phyloP scores from a whole-genome alignment of 2,113 vertebrate species.

The Pantherophis guttatus region DNA sequence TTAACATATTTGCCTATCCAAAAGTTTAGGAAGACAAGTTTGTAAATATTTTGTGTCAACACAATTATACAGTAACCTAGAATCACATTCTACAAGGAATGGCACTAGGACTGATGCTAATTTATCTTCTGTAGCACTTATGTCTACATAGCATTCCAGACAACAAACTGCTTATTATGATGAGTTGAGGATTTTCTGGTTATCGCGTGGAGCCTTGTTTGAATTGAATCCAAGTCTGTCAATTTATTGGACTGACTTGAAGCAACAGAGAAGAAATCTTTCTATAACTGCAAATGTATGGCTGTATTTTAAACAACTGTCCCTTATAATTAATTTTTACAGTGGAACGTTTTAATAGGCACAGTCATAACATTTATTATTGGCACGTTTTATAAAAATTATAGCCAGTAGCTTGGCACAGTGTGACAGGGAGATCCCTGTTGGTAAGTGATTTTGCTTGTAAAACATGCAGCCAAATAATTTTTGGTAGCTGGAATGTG shows the following conservation, averaged over 20 bases:
- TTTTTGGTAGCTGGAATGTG: slow-evolving; percentile 13
- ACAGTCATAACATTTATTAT: slow-evolving; percentile 27
- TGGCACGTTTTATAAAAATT: slow-evolving; percentile 30
- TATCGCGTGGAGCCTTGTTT: neutral
- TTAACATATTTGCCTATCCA: neutral
- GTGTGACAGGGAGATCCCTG: slow-evolving; percentile 3
- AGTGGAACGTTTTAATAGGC: slow-evolving; percentile 37
- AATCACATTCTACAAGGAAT: neutral
- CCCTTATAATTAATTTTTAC: slow-evolving; percentile 23
- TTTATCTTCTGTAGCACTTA: slow-evolving; percentile 6
- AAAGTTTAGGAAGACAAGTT: neutral
- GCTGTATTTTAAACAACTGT: slow-evolving; percentile 32
- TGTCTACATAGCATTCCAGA: slow-evolving; percentile 1
- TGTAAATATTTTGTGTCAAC: neutral
- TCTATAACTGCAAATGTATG: neutral
- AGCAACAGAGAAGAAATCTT: slow-evolving; percentile 15
- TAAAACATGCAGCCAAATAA: neutral
- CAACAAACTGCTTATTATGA: slow-evolving; percentile 21
- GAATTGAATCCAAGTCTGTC: slow-evolving; percentile 17
- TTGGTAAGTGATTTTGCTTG: slow-evolving; percentile 20
- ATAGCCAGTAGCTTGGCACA: slow-evolving; percentile 16
- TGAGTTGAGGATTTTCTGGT: neutral
- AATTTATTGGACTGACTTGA: slow-evolving; percentile 1
- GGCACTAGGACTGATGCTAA: slow-evolving; percentile 5
- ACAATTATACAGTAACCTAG: neutral